A percentile compares a stretch with the other conserved stretches of the same genome.
Conservation (phyloP, 2,888 invertebrate genomes). For the Drosophila maculinotata region DNA sequence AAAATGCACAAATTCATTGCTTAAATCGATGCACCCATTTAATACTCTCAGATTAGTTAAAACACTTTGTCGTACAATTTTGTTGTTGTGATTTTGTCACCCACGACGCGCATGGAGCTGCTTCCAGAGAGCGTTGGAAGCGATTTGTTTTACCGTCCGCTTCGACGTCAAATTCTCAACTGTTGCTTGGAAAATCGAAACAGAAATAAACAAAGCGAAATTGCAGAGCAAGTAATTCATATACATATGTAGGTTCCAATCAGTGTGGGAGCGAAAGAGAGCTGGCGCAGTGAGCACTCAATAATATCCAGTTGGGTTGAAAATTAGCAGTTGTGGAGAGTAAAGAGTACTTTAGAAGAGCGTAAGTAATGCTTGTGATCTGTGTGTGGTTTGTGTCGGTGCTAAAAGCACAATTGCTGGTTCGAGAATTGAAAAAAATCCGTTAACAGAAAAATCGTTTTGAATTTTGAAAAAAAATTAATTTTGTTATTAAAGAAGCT, state of each 20-base stretch:
- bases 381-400: slow-evolving; percentile 14
- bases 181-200: slow-evolving; percentile 57
- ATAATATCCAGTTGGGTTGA: slow-evolving; percentile 31
- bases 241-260: slow-evolving; percentile 1
- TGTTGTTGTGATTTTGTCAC: slow-evolving; percentile 35
- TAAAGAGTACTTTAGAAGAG: slow-evolving; percentile 9
- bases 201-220: slow-evolving; percentile 68
- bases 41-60: slow-evolving; percentile 25
- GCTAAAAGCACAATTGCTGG: slow-evolving; percentile 18
- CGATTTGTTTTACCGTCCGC: slow-evolving; percentile 54
- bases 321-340: background rate
- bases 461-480: too few species aligned
- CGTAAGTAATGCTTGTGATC: slow-evolving; percentile 20
- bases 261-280: slow-evolving; percentile 27
- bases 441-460: too few species aligned
- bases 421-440: too few species aligned
- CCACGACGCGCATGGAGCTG: slow-evolving; percentile 50
- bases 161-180: slow-evolving; percentile 59
- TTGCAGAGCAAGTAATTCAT: slow-evolving; percentile 37
- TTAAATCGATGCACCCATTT: slow-evolving; percentile 7
- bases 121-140: slow-evolving; percentile 49
- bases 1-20: background rate
- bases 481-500: too few species aligned
- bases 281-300: slow-evolving; percentile 5
- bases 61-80: slow-evolving; percentile 30